Base-by-base conservation (phyloP, 2,888 invertebrate genomes). In the Pemphredon lugubris region DNA sequence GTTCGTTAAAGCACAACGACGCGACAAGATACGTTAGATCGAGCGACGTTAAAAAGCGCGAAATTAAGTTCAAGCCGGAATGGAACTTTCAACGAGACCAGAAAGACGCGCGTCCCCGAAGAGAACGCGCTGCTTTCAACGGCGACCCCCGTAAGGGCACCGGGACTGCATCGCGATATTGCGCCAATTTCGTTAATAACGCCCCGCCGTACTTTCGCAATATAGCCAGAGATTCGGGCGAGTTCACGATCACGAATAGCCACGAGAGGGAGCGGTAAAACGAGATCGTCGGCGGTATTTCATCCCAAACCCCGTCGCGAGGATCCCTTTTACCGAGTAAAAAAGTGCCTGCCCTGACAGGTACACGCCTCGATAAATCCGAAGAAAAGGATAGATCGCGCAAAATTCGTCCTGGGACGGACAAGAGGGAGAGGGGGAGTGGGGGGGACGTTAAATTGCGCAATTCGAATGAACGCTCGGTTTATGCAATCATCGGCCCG, bases 381-480 rank as follows among this genome's bases (percentile, higher is more conserved):
- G 34, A 39, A 20, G 30, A 39, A 21, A 18, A 21, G 32, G 53
- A 34, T 13, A 37, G 44, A 26, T 55, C 60, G 57, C 65, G 60
- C 45, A 66, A 70, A 18, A 21, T 20, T 20, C 51, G 45, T 54
- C 37, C 50, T 55, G 37, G 13, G 54, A 13, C 37, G 16, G 37
- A 14, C 68, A 50, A 40, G 34, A 14, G n/a, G 11, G 32, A 9
- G 26, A 7, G 44, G 45, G 14, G 18, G n/a, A 9, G 45, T 7
- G 26, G 45, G 23, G 34, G 13, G 26, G 23, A 18, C 42, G 23
- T 48, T 47, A 40, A 26, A 64, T 75, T 75, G 57, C 60, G 30
- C 60, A 64, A 50, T 7, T 16, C 21, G 58, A 47, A 48, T 37
- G 50, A 37, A 59, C 16, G 57, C 20, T 47, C 55, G 61, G 40